Evolutionary conservation across 1,140 invertebrate species (phyloP).

Genomic region (Heliconius hermathena): DNA sequence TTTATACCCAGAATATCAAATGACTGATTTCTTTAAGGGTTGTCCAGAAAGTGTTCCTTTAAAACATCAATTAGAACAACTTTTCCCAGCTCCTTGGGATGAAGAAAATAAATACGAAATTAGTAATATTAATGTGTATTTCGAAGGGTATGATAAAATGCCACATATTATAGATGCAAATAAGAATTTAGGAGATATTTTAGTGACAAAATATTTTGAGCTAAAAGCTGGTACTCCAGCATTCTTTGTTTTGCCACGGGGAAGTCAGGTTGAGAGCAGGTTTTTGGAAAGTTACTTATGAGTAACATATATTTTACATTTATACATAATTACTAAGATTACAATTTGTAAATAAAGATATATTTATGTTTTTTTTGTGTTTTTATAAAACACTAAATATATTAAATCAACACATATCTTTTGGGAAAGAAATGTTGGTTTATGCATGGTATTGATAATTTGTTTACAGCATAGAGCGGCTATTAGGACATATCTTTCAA

Average conservation of each 20-base stretch:
- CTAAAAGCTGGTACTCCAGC: conserved; percentile 72
- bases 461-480: no score
- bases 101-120: conserved; percentile 85
- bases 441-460: no score
- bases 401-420: no score
- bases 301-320: conserved; percentile 13
- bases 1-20: conserved; percentile 71
- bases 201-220: conserved; percentile 84
- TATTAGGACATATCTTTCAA: no score
- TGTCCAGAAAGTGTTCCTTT: conserved; percentile 84
- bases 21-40: conserved; percentile 83
- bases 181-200: conserved; percentile 84
- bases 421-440: no score
- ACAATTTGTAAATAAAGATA: conserved; percentile 1
- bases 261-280: conserved; percentile 58
- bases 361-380: not conserved
- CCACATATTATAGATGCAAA: conserved; percentile 84
- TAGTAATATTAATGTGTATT: conserved; percentile 89
- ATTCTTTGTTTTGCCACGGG: conserved; percentile 65
- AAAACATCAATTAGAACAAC: conserved; percentile 64
- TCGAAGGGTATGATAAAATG: conserved; percentile 87
- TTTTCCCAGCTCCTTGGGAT: conserved; percentile 92
- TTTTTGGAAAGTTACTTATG: conserved; percentile 67
- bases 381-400: not conserved
- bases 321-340: not conserved